Conservation (phyloP, 2,113 vertebrate species). For the Xiphophorus maculatus region DNA sequence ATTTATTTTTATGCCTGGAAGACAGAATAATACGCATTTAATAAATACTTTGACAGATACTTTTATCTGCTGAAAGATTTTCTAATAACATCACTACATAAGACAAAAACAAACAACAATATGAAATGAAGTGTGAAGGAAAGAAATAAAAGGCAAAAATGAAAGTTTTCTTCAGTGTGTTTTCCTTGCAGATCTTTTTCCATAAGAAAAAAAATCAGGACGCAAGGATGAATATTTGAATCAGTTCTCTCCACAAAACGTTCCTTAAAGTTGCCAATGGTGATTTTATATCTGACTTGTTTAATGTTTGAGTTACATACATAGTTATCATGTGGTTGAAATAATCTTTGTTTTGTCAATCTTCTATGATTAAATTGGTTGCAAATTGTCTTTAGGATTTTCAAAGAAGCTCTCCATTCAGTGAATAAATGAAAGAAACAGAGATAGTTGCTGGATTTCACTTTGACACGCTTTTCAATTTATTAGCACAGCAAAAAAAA, state of each 20-base stretch:
- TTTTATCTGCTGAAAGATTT: constrained; percentile 40
- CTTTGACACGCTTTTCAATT: neutral
- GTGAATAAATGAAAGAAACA: neutral
- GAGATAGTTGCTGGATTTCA: constrained; percentile 1
- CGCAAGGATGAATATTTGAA: neutral
- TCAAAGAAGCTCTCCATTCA: neutral
- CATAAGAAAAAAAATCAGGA: constrained; percentile 14
- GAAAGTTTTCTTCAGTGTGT: constrained; percentile 26
- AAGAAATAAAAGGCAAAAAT: constrained; percentile 50
- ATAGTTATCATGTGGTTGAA: too few relatives aligned
- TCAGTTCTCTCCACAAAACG: neutral
- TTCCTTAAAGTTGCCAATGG: too few relatives aligned
- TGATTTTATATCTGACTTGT: too few relatives aligned
- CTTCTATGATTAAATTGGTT: too few relatives aligned
- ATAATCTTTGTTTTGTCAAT: too few relatives aligned
- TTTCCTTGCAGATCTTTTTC: constrained; percentile 28
- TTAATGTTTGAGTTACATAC: neutral
- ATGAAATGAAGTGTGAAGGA: constrained; percentile 46
- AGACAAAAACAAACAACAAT: constrained; percentile 16
- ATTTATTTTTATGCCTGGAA: constrained; percentile 2
- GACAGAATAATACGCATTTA: constrained; percentile 25
- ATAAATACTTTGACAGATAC: constrained; percentile 38
- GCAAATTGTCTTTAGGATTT: too few relatives aligned
- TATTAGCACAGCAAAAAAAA: neutral
- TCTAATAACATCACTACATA: constrained; percentile 45